A percentile compares a stretch with the other conserved stretches of the same genome.
Conservation (phyloP, 37 sponge, comb jelly and placozoan genomes). For the Halichondria panicea region DNA sequence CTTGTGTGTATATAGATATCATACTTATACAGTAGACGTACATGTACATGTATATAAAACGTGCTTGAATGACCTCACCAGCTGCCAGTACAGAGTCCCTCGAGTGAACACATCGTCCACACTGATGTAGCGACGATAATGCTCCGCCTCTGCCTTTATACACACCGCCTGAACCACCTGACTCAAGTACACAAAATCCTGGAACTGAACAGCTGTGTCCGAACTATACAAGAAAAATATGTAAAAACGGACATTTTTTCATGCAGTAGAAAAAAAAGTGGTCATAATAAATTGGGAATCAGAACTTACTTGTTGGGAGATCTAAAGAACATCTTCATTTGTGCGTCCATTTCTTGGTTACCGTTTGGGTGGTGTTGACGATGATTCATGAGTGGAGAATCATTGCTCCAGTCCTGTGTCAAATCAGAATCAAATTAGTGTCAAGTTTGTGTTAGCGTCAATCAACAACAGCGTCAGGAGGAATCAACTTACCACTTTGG, state of each 20-base stretch:
- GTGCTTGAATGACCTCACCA: constrained; percentile 38
- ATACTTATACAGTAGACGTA: not conserved
- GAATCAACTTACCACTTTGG: constrained; percentile 44
- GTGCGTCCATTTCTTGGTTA: constrained; percentile 61
- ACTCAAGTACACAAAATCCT: constrained; percentile 86
- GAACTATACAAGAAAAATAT: constrained; percentile 51
- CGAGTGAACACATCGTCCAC: constrained; percentile 71
- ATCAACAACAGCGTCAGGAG: not conserved
- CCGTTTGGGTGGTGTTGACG: constrained; percentile 95
- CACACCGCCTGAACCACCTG: constrained; percentile 90
- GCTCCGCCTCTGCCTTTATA: constrained; percentile 85
- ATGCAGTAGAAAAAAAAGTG: not conserved
- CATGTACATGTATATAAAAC: not conserved
- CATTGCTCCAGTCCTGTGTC: constrained; percentile 77
- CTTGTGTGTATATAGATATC: not conserved
- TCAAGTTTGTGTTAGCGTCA: not conserved
- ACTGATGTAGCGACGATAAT: constrained; percentile 78
- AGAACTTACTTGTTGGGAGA: constrained; percentile 76
- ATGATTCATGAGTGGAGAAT: constrained; percentile 81
- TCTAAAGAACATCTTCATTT: constrained; percentile 57
- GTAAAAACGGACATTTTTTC: not conserved
- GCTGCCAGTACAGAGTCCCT: constrained; percentile 97
- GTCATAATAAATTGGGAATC: not conserved
- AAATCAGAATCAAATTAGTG: not conserved
- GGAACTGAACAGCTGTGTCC: constrained; percentile 54